Evolutionary conservation across 2,797 vertebrate genomes (phyloP), one percentile per base, ranked within the genome.

Genomic region (Tokudaia tokunoshimensis): DNA sequence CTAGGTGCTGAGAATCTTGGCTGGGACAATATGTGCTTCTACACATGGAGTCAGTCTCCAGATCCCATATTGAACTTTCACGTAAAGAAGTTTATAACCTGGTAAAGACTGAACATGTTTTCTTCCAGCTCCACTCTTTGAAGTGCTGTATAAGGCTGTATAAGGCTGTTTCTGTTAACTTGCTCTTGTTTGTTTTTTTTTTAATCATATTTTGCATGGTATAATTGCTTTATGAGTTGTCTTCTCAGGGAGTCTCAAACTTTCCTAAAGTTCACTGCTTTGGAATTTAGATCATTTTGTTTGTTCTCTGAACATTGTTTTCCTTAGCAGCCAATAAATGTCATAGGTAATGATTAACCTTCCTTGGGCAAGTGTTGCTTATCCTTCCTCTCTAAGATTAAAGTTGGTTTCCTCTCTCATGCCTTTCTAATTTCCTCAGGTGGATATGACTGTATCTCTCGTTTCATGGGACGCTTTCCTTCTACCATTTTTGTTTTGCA

Each of bases 41-140:
- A 29, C 34, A 14, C 6, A 72, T 52, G 24, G 9, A 72, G 47
- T 3, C 29, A 70, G 7, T 55, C 34, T 55, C 50, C 8, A 57
- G 65, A 55, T 2, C 22, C 50, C 59, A 63, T 61, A 9, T 5
- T 84, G 82, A 87, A 4, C 57, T 63, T 93, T 67, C 75, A 85
- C 47, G 85, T 44, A 72, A 94, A 93, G n/a, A 44, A 83, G 67
- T 95, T 88, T 89, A 24, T 75, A 92, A 34, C 34, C 47, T 87
- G 14, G 10, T 52, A 78, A 96, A 91, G 52, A 57, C 24, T 90
- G 22, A 76, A 70, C 41, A 78, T 4, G 0, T 72, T 90, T 83
- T 93, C 55, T 86, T 92, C 15, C 55, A 76, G 44, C 4, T 92
- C 52, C 47, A 17, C 6, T 75, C 55, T 80, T 24, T 91, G 14